Conservation (phyloP, 2,888 invertebrate species). For the Nebria brevicollis region DNA sequence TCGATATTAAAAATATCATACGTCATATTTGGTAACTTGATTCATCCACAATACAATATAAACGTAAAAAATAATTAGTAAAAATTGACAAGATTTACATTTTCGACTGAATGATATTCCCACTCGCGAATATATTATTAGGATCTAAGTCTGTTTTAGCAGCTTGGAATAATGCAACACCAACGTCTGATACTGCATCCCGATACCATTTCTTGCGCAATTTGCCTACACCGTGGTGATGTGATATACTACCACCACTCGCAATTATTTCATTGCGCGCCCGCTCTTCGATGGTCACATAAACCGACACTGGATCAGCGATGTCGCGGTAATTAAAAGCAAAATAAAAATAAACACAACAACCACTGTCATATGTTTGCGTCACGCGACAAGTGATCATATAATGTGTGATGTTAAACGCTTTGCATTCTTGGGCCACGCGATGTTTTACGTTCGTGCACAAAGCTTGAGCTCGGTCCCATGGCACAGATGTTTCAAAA, state of each 20-base stretch:
- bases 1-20: neutral
- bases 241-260: conserved; percentile 91
- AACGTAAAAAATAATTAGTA: neutral
- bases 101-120: conserved; percentile 73
- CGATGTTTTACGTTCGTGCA: conserved; percentile 91
- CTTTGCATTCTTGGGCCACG: conserved; percentile 72
- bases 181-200: conserved; percentile 83
- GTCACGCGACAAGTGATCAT: conserved; percentile 87
- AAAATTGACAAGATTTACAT: conserved; percentile 50
- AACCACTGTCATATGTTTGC: conserved; percentile 97
- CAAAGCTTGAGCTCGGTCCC: conserved; percentile 86
- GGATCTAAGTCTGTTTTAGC: conserved; percentile 92
- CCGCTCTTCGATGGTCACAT: conserved; percentile 86
- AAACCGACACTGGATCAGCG: conserved; percentile 78
- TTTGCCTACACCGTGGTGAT: conserved; percentile 98
- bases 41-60: neutral
- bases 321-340: conserved; percentile 62
- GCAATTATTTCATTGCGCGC: conserved; percentile 93
- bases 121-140: conserved; percentile 90
- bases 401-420: conserved; percentile 69
- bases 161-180: conserved; percentile 79
- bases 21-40: neutral
- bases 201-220: conserved; percentile 88
- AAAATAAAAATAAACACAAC: conserved; percentile 75
- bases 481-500: conserved; percentile 98